Percentiles rank a stretch among this genome's conserved stretches.
Conservation (phyloP, 1,140 invertebrate genomes). For the Neodiprion virginianus region DNA sequence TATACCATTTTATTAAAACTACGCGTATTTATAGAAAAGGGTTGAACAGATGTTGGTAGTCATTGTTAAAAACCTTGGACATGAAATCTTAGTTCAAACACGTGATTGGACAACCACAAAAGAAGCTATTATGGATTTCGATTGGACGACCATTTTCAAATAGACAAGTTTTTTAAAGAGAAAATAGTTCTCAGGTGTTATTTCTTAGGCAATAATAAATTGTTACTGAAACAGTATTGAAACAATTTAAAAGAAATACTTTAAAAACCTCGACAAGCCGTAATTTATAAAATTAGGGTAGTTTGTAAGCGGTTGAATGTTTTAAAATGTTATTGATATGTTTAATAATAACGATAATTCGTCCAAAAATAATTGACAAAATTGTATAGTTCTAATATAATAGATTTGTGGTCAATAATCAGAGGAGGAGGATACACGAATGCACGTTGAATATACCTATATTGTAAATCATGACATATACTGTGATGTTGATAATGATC, state of each 20-base stretch:
- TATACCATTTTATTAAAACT: no score
- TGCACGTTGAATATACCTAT: background rate
- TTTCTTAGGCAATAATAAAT: background rate
- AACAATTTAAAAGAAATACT: background rate
- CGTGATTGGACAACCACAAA: no score
- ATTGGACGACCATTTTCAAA: no score
- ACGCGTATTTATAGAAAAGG: no score
- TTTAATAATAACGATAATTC: background rate
- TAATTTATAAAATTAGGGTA: background rate
- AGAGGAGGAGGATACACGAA: no score
- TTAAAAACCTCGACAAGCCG: background rate
- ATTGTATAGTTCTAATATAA: no score
- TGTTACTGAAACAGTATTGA: background rate
- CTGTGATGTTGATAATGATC: no score
- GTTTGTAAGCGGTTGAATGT: background rate
- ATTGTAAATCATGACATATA: no score
- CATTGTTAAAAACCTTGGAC: background rate
- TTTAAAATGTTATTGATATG: background rate
- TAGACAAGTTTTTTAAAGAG: no score
- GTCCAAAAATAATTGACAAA: background rate
- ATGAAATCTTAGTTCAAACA: background rate
- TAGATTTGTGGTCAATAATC: no score
- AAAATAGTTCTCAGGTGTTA: no score
- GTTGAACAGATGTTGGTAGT: background rate
- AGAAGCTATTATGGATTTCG: no score